A percentile compares a stretch with the other conserved stretches of the same genome.
Evolutionary conservation across 2,888 invertebrate species (phyloP).

Genomic region (Acronicta aceris): DNA sequence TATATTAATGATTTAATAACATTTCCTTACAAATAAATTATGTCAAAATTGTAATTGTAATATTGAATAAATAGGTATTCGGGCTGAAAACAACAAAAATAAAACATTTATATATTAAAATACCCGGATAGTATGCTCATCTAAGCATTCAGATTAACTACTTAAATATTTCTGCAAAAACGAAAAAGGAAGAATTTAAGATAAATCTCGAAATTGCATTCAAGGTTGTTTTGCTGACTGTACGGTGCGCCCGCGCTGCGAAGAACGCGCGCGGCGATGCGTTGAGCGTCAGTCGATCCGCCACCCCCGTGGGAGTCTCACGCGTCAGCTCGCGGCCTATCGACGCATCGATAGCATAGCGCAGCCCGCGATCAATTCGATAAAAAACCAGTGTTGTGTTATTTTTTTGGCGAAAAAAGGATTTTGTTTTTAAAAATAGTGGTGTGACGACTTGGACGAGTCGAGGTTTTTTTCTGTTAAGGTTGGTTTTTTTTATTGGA

Average conservation of each 20-base stretch:
- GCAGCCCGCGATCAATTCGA: slow-evolving; percentile 65
- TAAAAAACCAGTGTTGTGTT: slow-evolving; percentile 72
- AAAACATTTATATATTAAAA: neutral
- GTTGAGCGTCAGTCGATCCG: slow-evolving; percentile 67
- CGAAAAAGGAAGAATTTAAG: slow-evolving; percentile 63
- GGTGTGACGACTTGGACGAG: slow-evolving; percentile 70
- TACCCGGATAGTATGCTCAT: neutral
- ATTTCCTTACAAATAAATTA: too few species aligned
- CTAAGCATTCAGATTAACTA: slow-evolving; percentile 17
- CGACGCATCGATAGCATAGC: slow-evolving; percentile 66
- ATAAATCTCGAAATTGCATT: slow-evolving; percentile 81
- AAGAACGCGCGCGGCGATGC: slow-evolving; percentile 52
- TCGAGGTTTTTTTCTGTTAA: slow-evolving; percentile 68
- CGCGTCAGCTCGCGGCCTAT: slow-evolving; percentile 61
- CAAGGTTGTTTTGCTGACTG: slow-evolving; percentile 63
- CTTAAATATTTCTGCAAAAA: slow-evolving; percentile 30
- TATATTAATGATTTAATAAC: too few species aligned
- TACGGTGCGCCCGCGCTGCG: slow-evolving; percentile 69
- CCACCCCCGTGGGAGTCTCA: slow-evolving; percentile 60
- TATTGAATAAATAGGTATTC: too few species aligned
- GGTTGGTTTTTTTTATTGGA: slow-evolving; percentile 62
- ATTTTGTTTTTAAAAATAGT: slow-evolving; percentile 62
- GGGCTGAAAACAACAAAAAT: slow-evolving; percentile 2
- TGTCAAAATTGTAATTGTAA: too few species aligned
- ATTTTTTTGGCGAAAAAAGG: slow-evolving; percentile 62